phyloP scores from a whole-genome alignment of 2,797 vertebrate species.

The Propithecus deckenii region DNA sequence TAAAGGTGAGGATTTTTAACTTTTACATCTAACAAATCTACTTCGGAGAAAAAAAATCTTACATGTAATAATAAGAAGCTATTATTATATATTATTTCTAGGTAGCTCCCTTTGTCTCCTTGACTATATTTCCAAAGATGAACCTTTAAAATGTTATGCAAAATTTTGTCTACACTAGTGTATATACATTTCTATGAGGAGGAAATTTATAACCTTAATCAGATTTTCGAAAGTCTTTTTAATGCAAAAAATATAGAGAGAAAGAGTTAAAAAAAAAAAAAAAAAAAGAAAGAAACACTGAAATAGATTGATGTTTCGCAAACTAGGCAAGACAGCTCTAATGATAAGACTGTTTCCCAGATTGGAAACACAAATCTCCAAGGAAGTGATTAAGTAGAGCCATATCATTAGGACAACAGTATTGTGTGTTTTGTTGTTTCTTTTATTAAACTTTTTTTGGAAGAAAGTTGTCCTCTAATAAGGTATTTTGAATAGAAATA shows the following conservation, averaged over 20 bases:
- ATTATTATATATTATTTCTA: neutral
- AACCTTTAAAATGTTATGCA: conserved; percentile 8
- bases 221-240: conserved; percentile 54
- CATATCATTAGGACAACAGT: neutral
- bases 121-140: conserved; percentile 29
- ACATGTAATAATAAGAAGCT: conserved; percentile 2
- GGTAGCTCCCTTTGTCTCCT: neutral
- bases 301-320: neutral
- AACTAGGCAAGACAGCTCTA: neutral
- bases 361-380: neutral
- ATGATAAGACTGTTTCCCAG: neutral
- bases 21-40: conserved; percentile 24
- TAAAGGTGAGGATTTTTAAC: conserved; percentile 54
- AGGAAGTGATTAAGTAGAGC: neutral
- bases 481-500: neutral
- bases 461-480: neutral
- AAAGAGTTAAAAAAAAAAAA: conserved; percentile 2
- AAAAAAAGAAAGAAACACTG: neutral
- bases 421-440: neutral
- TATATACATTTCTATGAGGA: conserved; percentile 49
- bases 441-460: neutral
- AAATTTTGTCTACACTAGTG: conserved; percentile 21
- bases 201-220: conserved; percentile 33
- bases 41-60: neutral
- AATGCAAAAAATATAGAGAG: neutral